Evolutionary conservation across 2,113 vertebrate genomes (phyloP).

Genomic region (Sitta europaea): DNA sequence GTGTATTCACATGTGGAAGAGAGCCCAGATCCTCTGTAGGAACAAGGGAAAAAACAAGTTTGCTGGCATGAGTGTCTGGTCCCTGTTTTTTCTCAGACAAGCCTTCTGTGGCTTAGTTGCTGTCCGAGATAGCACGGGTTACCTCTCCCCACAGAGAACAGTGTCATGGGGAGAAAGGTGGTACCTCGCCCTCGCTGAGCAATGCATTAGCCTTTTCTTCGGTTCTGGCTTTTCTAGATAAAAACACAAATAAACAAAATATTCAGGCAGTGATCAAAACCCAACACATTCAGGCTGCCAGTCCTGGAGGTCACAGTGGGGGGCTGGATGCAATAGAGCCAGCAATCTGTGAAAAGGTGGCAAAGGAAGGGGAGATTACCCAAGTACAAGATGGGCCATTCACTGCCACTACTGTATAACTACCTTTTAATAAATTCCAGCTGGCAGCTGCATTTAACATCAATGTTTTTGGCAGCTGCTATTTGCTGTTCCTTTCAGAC

Average conservation of each 20-base stretch:
- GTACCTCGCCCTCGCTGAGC: not conserved
- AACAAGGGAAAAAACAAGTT: not conserved
- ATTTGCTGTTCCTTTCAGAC: not conserved
- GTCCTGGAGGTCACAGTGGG: not conserved
- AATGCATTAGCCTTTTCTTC: not conserved
- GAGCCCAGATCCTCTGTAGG: not conserved
- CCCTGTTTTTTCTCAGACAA: not conserved
- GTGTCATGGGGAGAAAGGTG: fast-evolving
- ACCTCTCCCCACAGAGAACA: not conserved
- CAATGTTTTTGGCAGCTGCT: not conserved
- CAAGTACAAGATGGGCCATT: not conserved
- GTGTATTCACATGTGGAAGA: not conserved
- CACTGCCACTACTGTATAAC: not conserved
- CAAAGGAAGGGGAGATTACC: not conserved
- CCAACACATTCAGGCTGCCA: not conserved
- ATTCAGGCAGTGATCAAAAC: not conserved
- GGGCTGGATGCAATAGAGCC: not conserved
- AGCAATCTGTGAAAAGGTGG: not conserved
- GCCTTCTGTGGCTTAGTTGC: not conserved
- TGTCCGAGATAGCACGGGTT: fast-evolving
- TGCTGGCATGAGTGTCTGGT: not conserved
- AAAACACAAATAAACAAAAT: not conserved
- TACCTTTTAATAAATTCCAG: not conserved
- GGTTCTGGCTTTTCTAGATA: not conserved
- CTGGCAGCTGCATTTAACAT: not conserved